Evolutionary conservation across 2,888 invertebrate species (phyloP), one percentile per base, ranked within the genome.

Genomic region (Dyspetes luteomarginatus): DNA sequence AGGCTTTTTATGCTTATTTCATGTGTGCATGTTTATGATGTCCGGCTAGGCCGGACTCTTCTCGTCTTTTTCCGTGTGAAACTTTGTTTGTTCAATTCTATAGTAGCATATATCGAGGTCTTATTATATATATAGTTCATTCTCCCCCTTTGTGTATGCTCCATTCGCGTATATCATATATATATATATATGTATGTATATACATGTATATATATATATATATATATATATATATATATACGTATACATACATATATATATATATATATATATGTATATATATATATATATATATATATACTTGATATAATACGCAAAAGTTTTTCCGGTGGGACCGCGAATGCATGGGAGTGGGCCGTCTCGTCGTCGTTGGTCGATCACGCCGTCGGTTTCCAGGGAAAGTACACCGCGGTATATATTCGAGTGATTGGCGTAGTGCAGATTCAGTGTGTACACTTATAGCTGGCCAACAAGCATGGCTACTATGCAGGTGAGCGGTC

Each of bases 341-440:
- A 81, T 78, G 81, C 78, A n/a, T n/a, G n/a, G n/a, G n/a, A n/a
- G n/a, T n/a, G n/a, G n/a, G n/a, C n/a, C n/a, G 83, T 73, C 82
- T 55, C 30, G 22, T 43, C 67, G 67, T 73, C 72, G 73, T 73
- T 28, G 67, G 36, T 55, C 62, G 72, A 24, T 69, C 45, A 3
- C 26, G 26, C 73, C 69, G 76, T 19, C 65, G 71, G 36, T 76
- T n/a, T 55, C 83, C 83, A 86, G 91, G 89, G 91, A 91, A 91
- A 91, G 91, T 90, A 85, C 85, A 85, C 73, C 68, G 58, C 68
- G 89, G 89, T 91, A 91, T 91, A 91, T 91, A 91, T 90, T 88
- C 87, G 84, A 84, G 87, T 89, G 91, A 90, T 91, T 89, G 90
- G 85, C 85, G 84, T 87, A 84, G 82, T 85, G 84, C 83, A 85